phyloP scores from a whole-genome alignment of 2,888 invertebrate genomes.

The Pasiphila rectangulata region DNA sequence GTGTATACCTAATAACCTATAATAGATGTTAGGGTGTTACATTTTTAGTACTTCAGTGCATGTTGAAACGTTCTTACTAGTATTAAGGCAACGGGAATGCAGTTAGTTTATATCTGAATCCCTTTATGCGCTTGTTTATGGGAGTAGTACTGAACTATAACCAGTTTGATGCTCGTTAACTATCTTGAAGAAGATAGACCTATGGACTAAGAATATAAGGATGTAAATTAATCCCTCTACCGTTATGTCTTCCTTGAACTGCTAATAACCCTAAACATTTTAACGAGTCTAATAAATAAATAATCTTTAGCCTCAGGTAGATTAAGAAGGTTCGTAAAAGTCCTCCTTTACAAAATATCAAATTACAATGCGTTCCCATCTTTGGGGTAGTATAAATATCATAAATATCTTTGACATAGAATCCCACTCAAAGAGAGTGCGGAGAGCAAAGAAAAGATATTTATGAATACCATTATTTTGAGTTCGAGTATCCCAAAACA shows the following conservation, averaged over 20 bases:
- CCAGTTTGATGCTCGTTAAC: too few relatives aligned
- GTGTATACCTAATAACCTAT: too few relatives aligned
- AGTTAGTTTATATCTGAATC: constrained; percentile 12
- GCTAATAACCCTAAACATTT: background rate
- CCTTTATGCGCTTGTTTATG: constrained; percentile 11
- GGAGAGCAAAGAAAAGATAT: too few relatives aligned
- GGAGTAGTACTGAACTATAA: constrained; percentile 5
- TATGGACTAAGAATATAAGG: too few relatives aligned
- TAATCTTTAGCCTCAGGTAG: constrained; percentile 4
- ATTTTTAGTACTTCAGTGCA: constrained; percentile 3
- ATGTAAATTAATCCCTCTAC: too few relatives aligned
- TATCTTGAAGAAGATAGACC: too few relatives aligned
- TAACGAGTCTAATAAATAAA: background rate
- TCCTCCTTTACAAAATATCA: constrained; percentile 19
- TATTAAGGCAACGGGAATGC: constrained; percentile 19
- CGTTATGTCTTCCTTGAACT: too few relatives aligned
- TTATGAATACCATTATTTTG: too few relatives aligned
- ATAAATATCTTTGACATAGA: background rate
- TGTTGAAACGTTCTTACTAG: constrained; percentile 12
- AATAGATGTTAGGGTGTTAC: too few relatives aligned
- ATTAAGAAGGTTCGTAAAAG: constrained; percentile 6
- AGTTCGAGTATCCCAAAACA: background rate
- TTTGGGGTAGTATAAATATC: too few relatives aligned
- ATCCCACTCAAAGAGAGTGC: too few relatives aligned
- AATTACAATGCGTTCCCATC: constrained; percentile 14